Evolutionary conservation across 2,888 invertebrate genomes (phyloP), one percentile per base, ranked within the genome.

Genomic region (Teinopalpus imperialis): DNA sequence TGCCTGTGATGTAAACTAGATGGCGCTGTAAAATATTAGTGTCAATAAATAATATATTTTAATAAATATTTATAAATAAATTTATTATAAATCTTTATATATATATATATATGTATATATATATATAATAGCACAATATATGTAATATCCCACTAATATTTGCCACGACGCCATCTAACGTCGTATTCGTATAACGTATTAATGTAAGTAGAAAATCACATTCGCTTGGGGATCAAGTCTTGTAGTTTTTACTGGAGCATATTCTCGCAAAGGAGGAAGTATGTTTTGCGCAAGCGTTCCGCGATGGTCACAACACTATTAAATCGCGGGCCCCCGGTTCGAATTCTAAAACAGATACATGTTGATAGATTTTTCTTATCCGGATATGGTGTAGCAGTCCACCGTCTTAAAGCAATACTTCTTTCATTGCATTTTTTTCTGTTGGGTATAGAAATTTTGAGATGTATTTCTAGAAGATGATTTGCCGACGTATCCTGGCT

Each of bases 181-280:
- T 24, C 8, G 21, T 24, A 27, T 21, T 27, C 7, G 24, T 23
- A 9, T 10, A 18, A 34, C 10, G 13, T 23, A 36, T 43, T 43
- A 43, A 26, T 30, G 13, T 45, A 45, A 45, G 45, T 45, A 45
- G 45, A 5, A 40, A 45, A 45, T 47, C 35, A 47, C 23, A 27
- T 23, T 46, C 24, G 36, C 34, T 41, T 41, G 27, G 45, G 44
- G 45, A 45, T 10, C 39, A 45, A 45, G 32, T 32, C 8, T 7
- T 43, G 13, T 43, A 37, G 30, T 8, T 18, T 31, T 7, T 27
- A 18, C 9, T 5, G 18, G 14, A 14, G 26, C 3, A 37, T 12
- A 18, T 13, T 26, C 13, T 31, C 21, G 18, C 9, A 9, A 3
- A n/a, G 12, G 12, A n/a, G n/a, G 36, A 26, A 10, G 20, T 32